Percentiles rank a stretch among this genome's conserved stretches.
phyloP scores from a whole-genome alignment of 2,888 invertebrate genomes.

The Keiferia lycopersicella region DNA sequence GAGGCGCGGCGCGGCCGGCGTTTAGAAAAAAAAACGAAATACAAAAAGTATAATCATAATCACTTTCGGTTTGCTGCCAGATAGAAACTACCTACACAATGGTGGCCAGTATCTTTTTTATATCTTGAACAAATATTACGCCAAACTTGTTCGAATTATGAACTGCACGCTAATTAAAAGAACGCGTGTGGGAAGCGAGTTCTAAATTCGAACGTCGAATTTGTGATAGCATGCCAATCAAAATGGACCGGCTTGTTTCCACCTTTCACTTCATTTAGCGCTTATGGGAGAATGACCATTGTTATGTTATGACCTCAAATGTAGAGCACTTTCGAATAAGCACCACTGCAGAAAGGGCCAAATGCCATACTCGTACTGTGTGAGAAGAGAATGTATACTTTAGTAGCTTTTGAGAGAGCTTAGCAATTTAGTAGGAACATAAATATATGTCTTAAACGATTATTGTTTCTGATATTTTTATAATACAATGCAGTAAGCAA shows the following conservation, averaged over 20 bases:
- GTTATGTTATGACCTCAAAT: slow-evolving; percentile 11
- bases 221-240: slow-evolving; percentile 32
- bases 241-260: slow-evolving; percentile 39
- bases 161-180: slow-evolving; percentile 15
- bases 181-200: slow-evolving; percentile 4
- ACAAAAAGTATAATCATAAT: neutral
- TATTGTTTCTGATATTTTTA: neutral
- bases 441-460: no score
- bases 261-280: slow-evolving; percentile 32
- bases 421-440: neutral
- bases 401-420: neutral
- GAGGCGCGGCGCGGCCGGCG: neutral
- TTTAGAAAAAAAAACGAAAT: neutral
- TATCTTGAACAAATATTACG: neutral
- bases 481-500: neutral
- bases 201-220: slow-evolving; percentile 8
- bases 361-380: neutral
- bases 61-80: neutral
- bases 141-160: neutral
- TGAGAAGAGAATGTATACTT: neutral
- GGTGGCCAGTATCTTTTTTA: neutral
- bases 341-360: neutral
- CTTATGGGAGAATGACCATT: slow-evolving; percentile 19
- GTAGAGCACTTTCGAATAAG: slow-evolving; percentile 23
- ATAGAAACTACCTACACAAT: neutral